A percentile compares a stretch with the other conserved stretches of the same genome.
Conservation (phyloP, 2,797 vertebrate genomes). For the Anolis apletophallus region DNA sequence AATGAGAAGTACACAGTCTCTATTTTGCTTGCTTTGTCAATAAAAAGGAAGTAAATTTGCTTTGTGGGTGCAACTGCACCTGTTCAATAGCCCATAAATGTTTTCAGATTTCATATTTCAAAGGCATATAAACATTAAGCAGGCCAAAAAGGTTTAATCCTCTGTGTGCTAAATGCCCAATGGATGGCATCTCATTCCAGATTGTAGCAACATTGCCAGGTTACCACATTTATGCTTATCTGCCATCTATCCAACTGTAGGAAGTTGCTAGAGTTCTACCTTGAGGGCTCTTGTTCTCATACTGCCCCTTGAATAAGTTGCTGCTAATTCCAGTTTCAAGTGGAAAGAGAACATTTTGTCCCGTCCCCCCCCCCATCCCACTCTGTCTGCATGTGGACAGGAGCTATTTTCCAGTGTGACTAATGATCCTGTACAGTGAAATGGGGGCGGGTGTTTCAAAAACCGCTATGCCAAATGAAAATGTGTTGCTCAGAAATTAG, state of each 20-base stretch:
- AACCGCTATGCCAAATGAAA: not conserved
- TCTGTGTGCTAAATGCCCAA: not conserved
- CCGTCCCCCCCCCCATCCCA: not conserved
- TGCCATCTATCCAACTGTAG: not conserved
- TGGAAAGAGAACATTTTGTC: not conserved
- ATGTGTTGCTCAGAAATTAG: not conserved
- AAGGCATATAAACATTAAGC: slow-evolving; percentile 61
- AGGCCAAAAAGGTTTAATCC: slow-evolving; percentile 62
- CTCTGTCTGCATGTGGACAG: not conserved
- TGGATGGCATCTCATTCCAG: not conserved
- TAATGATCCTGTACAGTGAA: not conserved
- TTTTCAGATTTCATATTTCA: slow-evolving; percentile 65
- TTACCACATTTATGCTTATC: not conserved
- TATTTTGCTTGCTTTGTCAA: slow-evolving; percentile 70
- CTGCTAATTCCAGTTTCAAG: not conserved
- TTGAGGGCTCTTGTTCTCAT: not conserved
- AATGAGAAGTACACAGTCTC: slow-evolving; percentile 66
- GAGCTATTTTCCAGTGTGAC: not conserved
- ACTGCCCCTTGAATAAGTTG: not conserved
- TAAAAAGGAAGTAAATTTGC: slow-evolving; percentile 74
- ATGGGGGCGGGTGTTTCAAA: not conserved
- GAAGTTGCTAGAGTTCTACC: not conserved
- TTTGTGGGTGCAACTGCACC: slow-evolving; percentile 74
- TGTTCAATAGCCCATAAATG: slow-evolving; percentile 71
- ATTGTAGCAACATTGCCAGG: not conserved